phyloP scores from a whole-genome alignment of 2,888 invertebrate species.

The Oxystoma pomonae region DNA sequence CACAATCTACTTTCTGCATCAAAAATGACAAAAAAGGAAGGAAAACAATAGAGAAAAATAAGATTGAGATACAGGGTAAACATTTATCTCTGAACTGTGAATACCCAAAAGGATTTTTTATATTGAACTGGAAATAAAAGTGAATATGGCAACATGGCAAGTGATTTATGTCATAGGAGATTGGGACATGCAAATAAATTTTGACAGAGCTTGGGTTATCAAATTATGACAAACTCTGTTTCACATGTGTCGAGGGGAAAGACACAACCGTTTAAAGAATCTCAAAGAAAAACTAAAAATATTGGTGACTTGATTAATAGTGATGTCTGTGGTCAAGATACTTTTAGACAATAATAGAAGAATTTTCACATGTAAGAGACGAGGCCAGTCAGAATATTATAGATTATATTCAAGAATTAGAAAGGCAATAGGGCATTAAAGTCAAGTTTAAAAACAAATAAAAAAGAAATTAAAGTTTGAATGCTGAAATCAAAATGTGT shows the following conservation, averaged over 20 bases:
- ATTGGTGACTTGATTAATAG: slow-evolving; percentile 14
- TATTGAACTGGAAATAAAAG: background rate
- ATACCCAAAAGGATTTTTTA: slow-evolving; percentile 4
- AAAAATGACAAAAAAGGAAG: slow-evolving; percentile 11
- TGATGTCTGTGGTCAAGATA: slow-evolving; percentile 15
- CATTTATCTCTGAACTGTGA: slow-evolving; percentile 5
- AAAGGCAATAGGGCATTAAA: slow-evolving; percentile 7
- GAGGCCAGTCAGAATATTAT: slow-evolving; percentile 9
- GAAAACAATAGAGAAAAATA: slow-evolving; percentile 13
- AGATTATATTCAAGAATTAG: slow-evolving; percentile 7
- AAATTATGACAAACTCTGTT: background rate
- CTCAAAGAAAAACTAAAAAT: slow-evolving; percentile 1
- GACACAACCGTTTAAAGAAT: slow-evolving; percentile 8
- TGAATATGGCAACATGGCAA: background rate
- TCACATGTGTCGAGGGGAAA: slow-evolving; percentile 6
- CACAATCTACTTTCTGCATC: slow-evolving; percentile 15
- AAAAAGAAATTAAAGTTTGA: slow-evolving; percentile 5
- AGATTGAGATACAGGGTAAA: slow-evolving; percentile 2
- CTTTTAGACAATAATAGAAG: slow-evolving; percentile 18
- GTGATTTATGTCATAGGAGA: slow-evolving; percentile 9
- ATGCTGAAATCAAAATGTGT: slow-evolving; percentile 7
- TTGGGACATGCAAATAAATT: slow-evolving; percentile 5
- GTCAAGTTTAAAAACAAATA: slow-evolving; percentile 7
- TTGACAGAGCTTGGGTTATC: slow-evolving; percentile 4
- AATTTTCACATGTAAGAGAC: slow-evolving; percentile 13